Base-by-base conservation (phyloP, 2,113 vertebrate genomes). In the Hassar affinis region DNA sequence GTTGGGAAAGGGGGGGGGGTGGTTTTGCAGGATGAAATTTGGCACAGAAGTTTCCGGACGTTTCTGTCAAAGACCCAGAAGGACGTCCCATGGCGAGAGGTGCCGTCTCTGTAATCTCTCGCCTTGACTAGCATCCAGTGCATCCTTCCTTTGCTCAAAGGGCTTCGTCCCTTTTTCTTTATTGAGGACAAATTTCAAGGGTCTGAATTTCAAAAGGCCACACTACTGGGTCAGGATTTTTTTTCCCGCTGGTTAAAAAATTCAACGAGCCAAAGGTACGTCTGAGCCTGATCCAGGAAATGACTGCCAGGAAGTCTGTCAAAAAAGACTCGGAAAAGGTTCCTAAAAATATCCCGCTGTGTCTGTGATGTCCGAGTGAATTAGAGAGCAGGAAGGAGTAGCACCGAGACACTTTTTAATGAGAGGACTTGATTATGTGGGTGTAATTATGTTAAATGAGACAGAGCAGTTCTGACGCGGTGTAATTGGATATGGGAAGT, bases 111-210 rank as follows among this genome's bases (percentile, higher is more conserved):
- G 87, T 89, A 92, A 92, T 91, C 92, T 92, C 90, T 90, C 88
- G 88, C 89, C 88, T 92, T 92, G 92, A 93, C 89, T 90, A 87
- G 74, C 80, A 88, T 91, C 92, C 93, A 92, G 91, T 89, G 91
- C 90, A 90, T 92, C 90, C 91, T 91, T 93, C 89, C 91, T 90
- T 87, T 90, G 17, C 78, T 68, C 78, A 27, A 62, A 49, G 57
- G 88, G 74, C 52, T 77, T 77, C 74, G 12, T 56, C 30, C 30
- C 51, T 77, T 77, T 25, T 25, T 18, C 18, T 77, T 15, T 25
- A 38, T 77, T 20, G 12, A 77, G 74, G 33, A 77, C 51, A 56
- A 22, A 77, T 77, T 77, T 77, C 74, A 77, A 56, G 74, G 74
- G 74, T 54, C 74, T 77, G 30, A 38, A 56, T 89, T 92, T 90